These are phyloP conservation scores for Polyommatus icarus DNA, from an alignment of 2,888 invertebrate genomes.

Conservation along the genomic window DNA sequence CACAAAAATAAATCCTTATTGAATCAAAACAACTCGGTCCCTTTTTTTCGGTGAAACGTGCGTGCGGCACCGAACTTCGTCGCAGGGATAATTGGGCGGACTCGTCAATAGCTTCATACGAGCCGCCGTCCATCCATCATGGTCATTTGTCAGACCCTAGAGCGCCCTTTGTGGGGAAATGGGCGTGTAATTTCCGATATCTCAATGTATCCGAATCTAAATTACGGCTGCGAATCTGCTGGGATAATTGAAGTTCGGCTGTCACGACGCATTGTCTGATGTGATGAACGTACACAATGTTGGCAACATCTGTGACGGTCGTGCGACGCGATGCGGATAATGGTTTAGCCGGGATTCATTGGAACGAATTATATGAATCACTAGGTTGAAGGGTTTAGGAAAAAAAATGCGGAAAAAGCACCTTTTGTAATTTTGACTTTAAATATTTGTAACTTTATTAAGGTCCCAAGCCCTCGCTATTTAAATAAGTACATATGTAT, in stretches of 20 bases:
- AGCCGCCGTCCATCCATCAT: constrained; percentile 68
- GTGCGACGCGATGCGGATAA: background rate
- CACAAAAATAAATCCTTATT: constrained; percentile 22
- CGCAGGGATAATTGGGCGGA: constrained; percentile 64
- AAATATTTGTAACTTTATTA: background rate
- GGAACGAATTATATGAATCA: background rate
- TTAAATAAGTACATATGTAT: too few relatives aligned
- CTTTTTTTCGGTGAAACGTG: constrained; percentile 50
- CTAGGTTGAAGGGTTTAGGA: background rate
- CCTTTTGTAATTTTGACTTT: background rate
- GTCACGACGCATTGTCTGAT: background rate
- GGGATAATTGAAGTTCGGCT: constrained; percentile 10
- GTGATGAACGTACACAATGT: background rate
- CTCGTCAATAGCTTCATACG: constrained; percentile 66
- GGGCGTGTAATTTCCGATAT: constrained; percentile 67
- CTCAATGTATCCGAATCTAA: constrained; percentile 55
- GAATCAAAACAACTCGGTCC: constrained; percentile 32
- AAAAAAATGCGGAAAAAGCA: background rate
- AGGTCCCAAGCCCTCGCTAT: background rate
- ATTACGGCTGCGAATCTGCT: constrained; percentile 46
- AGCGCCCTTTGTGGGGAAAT: constrained; percentile 63
- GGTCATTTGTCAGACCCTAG: constrained; percentile 56
- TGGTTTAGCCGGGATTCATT: constrained; percentile 3
- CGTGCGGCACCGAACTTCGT: constrained; percentile 44
- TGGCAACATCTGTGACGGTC: background rate